Base-by-base conservation (phyloP, 2,113 vertebrate species). In the Polypterus bichir region DNA sequence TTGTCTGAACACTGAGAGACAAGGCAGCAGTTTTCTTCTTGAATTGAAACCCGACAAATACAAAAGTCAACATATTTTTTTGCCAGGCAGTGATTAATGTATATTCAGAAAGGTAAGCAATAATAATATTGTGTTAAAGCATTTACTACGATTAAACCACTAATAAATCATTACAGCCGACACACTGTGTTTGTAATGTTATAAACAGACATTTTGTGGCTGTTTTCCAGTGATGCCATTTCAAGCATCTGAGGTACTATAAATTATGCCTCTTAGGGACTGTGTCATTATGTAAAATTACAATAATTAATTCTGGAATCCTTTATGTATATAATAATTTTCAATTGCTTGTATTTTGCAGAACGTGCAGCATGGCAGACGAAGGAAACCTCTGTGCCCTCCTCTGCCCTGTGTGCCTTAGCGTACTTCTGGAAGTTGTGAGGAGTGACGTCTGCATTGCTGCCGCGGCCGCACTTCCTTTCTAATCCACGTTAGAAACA, bases 151-250 rank as follows among this genome's bases (percentile, higher is more conserved):
- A 69, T 65, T 68, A 57, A 66, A 68, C 65, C 58, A 3, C 66
- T 76, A 68, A n/a, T 81, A 79, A 78, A 81, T 83, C 78, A 77
- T 56, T n/a, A 9, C 27, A 9, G 60, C 64, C 71, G 69, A 75
- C 64, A 11, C 44, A 53, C 65, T 51, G 5, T 49, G 66, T 61
- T 74, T 70, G 73, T 76, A 73, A 76, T 74, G 78, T 64, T 72
- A 75, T 79, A 73, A 62, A 67, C 79, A 81, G 77, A 80, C 79
- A 70, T 74, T 73, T 72, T 79, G 79, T 66, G 76, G 79, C 75
- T 66, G 63, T 64, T 68, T 63, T 44, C 27, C 52, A 44, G 60
- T 61, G 60, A 27, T 45, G 60, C 53, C 48, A 44, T 48, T 61
- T 48, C 54, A 59, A 47, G 66, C 27, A 48, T 56, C 54, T 62